Conservation (phyloP, 1,140 invertebrate species). For the Bombus superbus region DNA sequence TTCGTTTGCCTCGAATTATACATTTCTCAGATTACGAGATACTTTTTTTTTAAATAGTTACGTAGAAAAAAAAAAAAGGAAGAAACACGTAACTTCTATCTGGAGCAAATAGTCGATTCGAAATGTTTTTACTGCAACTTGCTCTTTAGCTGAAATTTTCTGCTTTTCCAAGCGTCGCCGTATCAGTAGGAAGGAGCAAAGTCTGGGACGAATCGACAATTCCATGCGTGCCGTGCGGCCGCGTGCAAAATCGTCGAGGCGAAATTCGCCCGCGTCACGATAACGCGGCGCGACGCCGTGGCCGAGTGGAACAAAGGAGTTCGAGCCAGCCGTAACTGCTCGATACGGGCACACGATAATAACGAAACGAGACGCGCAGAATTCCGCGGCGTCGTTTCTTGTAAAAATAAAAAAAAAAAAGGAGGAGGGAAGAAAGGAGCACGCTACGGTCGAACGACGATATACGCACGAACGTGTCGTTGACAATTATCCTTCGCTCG, state of each 20-base stretch:
- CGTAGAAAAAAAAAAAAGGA: neutral
- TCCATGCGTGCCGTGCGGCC: constrained; percentile 4
- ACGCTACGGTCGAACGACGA: neutral
- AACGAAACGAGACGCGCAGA: constrained; percentile 33
- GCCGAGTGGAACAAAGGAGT: constrained; percentile 46
- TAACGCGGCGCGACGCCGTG: constrained; percentile 39
- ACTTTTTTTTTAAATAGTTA: neutral
- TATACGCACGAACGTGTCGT: constrained; percentile 27
- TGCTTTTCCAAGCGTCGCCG: too few relatives aligned
- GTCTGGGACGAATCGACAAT: constrained; percentile 22
- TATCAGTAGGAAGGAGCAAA: neutral
- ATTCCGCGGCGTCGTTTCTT: constrained; percentile 39
- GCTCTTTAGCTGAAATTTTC: neutral
- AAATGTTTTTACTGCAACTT: neutral
- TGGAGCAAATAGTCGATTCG: neutral
- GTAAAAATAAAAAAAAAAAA: neutral
- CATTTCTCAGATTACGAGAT: neutral
- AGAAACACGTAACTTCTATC: neutral
- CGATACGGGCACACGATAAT: constrained; percentile 47
- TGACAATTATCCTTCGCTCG: constrained; percentile 19
- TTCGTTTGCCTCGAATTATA: neutral
- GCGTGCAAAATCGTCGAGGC: constrained; percentile 9
- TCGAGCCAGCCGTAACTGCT: constrained; percentile 49
- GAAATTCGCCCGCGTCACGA: constrained; percentile 30
- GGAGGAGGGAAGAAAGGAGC: neutral